These are phyloP conservation scores for Candidula unifasciata DNA, from an alignment of 2,888 invertebrate genomes.

Conservation along the genomic window DNA sequence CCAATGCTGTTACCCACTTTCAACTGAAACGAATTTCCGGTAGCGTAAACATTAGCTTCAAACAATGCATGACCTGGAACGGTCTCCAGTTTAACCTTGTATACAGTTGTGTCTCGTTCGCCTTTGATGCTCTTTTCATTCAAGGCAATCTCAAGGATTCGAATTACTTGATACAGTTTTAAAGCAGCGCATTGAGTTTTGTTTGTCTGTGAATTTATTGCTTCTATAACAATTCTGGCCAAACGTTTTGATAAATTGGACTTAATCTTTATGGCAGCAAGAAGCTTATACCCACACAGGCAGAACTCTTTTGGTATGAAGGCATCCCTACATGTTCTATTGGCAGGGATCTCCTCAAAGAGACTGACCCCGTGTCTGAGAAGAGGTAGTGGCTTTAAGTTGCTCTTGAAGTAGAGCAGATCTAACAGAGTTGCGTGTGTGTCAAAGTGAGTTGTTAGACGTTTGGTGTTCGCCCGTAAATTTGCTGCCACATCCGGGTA, in stretches of 20 bases:
- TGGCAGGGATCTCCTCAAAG: not conserved
- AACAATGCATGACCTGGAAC: conserved; percentile 86
- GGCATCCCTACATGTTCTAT: conserved; percentile 81
- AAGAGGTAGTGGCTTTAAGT: conserved; percentile 33
- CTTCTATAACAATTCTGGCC: conserved; percentile 81
- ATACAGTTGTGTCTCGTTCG: conserved; percentile 55
- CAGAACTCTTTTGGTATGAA: conserved; percentile 86
- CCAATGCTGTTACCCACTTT: no score
- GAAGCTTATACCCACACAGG: conserved; percentile 80
- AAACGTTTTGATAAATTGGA: conserved; percentile 81
- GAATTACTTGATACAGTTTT: conserved; percentile 82
- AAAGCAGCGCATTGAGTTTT: conserved; percentile 77
- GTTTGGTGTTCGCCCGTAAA: conserved; percentile 82
- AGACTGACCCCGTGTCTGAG: not conserved
- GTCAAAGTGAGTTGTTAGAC: conserved; percentile 90
- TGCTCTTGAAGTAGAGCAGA: conserved; percentile 77
- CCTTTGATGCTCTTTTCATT: conserved; percentile 56
- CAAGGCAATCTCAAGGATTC: conserved; percentile 81
- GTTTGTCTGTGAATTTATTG: conserved; percentile 83
- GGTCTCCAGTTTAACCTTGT: conserved; percentile 83
- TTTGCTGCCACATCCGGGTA: conserved; percentile 83
- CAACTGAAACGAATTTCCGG: no score
- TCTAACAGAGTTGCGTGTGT: conserved; percentile 88
- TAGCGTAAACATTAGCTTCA: conserved; percentile 86
- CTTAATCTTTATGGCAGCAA: conserved; percentile 48